A percentile compares a stretch with the other conserved stretches of the same genome.
Evolutionary conservation across 1,140 invertebrate species (phyloP).

Genomic region (Globodera ellingtonae): DNA sequence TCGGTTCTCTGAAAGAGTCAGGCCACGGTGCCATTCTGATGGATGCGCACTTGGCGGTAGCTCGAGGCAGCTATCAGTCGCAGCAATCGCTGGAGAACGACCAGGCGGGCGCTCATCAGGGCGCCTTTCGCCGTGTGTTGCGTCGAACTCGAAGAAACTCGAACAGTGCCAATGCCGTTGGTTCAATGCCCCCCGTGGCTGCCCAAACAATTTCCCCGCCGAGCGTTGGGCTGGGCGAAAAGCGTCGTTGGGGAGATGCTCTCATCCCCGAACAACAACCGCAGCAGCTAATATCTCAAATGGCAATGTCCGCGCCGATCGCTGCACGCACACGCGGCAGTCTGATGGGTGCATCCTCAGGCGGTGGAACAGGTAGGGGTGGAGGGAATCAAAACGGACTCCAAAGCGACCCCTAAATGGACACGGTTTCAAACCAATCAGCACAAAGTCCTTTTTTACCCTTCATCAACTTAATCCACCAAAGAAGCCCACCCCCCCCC

Average conservation of each 20-base stretch:
- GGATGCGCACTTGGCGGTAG: conserved; percentile 18
- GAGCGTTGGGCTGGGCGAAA: conserved; percentile 33
- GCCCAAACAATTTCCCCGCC: conserved; percentile 33
- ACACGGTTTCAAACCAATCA: too few species aligned
- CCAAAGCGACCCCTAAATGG: too few species aligned
- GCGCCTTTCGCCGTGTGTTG: conserved; percentile 32
- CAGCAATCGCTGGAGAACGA: neutral
- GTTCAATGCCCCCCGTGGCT: neutral
- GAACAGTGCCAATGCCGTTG: conserved; percentile 7
- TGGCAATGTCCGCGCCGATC: conserved; percentile 27
- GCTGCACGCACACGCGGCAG: conserved; percentile 37
- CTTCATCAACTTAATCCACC: too few species aligned
- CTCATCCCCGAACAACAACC: neutral
- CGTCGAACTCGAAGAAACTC: conserved; percentile 20
- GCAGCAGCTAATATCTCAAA: neutral
- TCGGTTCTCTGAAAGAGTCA: conserved; percentile 31
- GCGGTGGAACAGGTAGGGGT: neutral
- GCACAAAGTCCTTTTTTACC: too few species aligned
- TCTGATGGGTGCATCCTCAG: conserved; percentile 19
- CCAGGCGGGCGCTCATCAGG: conserved; percentile 15
- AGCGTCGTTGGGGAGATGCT: conserved; percentile 36
- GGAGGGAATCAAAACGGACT: too few species aligned
- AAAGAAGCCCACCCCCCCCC: too few species aligned
- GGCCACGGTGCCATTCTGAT: conserved; percentile 25
- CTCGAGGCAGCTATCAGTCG: neutral